Evolutionary conservation across 2,113 vertebrate species (phyloP), one percentile per base, ranked within the genome.

Genomic region (Ranitomeya imitator): DNA sequence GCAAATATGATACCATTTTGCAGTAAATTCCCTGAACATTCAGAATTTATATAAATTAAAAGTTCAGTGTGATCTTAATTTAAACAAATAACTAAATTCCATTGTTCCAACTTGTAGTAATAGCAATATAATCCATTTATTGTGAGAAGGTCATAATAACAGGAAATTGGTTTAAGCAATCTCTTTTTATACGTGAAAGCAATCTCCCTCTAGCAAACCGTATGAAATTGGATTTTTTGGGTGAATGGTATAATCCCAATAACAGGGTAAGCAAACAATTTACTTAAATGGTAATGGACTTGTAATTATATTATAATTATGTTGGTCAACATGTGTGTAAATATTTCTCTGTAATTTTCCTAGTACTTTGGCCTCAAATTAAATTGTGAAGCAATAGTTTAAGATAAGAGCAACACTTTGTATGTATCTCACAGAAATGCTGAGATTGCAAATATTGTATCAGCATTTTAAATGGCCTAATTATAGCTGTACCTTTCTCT

Each of bases 311-410:
- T 23, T 83, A 67, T 67, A 67, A 83, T 83, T 83, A 67, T 67
- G 61, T 67, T 83, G 60, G 81, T 83, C 81, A 83, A 67, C 55
- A 65, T 83, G 52, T 83, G 81, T 83, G 31, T 67, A 65, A 83
- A 63, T 65, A 45, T 83, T 52, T 83, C 60, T 21, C 65, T 65
- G 61, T 83, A 83, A 83, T 67, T 18, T 14, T 60, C 7, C 55
- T 2, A 59, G 55, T 37, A 37, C n/a, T 18, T 60, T 81, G 77
- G 15, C 37, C 13, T 55, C 16, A 54, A 57, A 79, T 54, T 52
- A 79, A 55, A 79, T 15, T 79, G 77, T 55, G 19, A 54, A 55
- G 0, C 77, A 78, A 78, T 54, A 57, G 51, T 79, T 79, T 79
- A 57, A 79, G 52, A 57, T 57, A 55, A 55, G 51, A 76, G 73